These are phyloP conservation scores for Campylomormyrus numenius DNA, from an alignment of 2,113 vertebrate genomes.

Conservation along the genomic window DNA sequence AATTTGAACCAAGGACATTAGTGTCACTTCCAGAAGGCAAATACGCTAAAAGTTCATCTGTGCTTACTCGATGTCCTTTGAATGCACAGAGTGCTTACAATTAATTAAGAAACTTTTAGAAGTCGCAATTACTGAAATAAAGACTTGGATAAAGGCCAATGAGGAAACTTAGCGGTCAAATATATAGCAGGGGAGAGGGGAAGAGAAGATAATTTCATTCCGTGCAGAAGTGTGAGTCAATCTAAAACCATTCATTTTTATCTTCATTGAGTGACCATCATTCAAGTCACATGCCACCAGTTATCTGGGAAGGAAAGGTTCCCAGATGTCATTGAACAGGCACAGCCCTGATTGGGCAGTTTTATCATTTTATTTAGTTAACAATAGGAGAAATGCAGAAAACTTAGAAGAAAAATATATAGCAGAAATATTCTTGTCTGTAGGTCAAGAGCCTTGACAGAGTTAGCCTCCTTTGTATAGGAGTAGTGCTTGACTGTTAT, in stretches of 20 bases:
- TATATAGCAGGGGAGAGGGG: slow-evolving; percentile 1
- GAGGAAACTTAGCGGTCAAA: slow-evolving; percentile 9
- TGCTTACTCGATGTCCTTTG: slow-evolving; percentile 46
- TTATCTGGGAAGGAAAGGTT: neutral
- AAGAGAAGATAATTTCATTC: slow-evolving; percentile 2
- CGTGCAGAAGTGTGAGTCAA: neutral
- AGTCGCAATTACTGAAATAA: slow-evolving; percentile 47
- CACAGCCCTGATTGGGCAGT: neutral
- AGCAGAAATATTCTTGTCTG: neutral
- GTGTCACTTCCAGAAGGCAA: slow-evolving; percentile 39
- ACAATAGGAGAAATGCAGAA: neutral
- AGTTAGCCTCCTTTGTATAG: neutral
- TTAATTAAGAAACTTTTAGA: slow-evolving; percentile 41
- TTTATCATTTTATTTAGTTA: slow-evolving; percentile 4
- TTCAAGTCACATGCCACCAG: neutral
- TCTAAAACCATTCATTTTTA: slow-evolving; percentile 6
- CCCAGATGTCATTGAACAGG: slow-evolving; percentile 9
- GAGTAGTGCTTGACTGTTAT: neutral
- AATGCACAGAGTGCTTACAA: slow-evolving; percentile 39
- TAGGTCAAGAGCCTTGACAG: neutral
- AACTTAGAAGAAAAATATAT: neutral
- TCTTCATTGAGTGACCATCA: neutral
- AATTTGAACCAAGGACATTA: slow-evolving; percentile 36
- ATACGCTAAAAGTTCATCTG: slow-evolving; percentile 47
- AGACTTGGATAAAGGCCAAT: slow-evolving; percentile 37